Percentiles rank a stretch among this genome's conserved stretches.
Conservation (phyloP, 2,113 vertebrate genomes). For the Tautogolabrus adspersus region DNA sequence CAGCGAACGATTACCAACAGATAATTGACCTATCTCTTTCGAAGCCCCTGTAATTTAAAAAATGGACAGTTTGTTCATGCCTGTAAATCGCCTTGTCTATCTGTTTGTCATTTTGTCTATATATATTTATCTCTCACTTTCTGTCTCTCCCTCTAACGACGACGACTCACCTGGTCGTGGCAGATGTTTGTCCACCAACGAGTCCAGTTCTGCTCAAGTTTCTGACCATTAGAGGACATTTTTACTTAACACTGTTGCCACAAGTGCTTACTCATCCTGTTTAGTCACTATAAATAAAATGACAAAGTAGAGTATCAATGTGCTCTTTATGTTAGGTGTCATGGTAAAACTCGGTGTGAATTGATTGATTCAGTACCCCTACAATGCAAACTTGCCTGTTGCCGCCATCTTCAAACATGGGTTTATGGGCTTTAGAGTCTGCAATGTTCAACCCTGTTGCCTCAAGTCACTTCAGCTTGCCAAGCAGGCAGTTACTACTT, state of each 20-base stretch:
- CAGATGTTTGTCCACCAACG: too few species aligned
- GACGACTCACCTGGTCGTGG: too few species aligned
- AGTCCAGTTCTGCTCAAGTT: too few species aligned
- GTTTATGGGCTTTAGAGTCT: slow-evolving; percentile 17
- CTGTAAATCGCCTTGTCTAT: background rate
- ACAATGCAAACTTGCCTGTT: slow-evolving; percentile 45
- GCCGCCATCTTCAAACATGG: background rate
- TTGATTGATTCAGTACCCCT: background rate
- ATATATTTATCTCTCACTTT: background rate
- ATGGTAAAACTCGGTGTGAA: too few species aligned
- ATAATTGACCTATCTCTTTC: slow-evolving; percentile 50
- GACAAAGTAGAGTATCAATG: too few species aligned
- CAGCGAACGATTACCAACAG: slow-evolving; percentile 45
- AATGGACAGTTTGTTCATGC: background rate
- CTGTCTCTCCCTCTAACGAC: background rate
- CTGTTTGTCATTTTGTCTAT: background rate
- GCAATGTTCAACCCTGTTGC: slow-evolving; percentile 23
- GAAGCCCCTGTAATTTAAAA: slow-evolving; percentile 30
- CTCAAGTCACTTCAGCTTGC: slow-evolving; percentile 20
- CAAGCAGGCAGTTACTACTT: slow-evolving; percentile 40
- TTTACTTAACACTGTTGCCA: too few species aligned
- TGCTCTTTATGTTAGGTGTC: too few species aligned
- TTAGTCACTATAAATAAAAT: too few species aligned
- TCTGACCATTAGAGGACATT: too few species aligned
- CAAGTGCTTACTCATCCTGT: too few species aligned